Conservation (phyloP, 1,140 invertebrate genomes). For the Mactra quadrangularis region DNA sequence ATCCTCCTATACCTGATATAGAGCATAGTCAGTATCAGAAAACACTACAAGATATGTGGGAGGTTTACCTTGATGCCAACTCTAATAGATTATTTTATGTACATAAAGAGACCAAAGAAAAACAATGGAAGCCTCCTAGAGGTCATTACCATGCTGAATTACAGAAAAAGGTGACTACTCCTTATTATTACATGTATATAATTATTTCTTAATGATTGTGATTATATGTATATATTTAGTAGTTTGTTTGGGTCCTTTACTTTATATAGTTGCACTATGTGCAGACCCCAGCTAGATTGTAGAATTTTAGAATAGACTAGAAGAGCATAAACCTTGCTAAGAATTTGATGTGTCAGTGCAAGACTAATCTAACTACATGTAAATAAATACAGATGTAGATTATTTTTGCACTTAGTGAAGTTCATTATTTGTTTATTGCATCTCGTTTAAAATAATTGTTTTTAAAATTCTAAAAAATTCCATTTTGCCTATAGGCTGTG, state of each 20-base stretch:
- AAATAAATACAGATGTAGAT: too few species aligned
- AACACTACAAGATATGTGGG: constrained; percentile 36
- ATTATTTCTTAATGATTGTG: neutral
- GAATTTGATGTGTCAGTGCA: neutral
- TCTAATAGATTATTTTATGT: constrained; percentile 42
- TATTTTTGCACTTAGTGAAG: too few species aligned
- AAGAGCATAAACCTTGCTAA: neutral
- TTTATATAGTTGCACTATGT: neutral
- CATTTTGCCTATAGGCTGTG: too few species aligned
- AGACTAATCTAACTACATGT: neutral
- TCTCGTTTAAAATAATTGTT: too few species aligned
- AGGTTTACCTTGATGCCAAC: constrained; percentile 24
- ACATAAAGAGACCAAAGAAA: constrained; percentile 16
- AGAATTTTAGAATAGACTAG: neutral
- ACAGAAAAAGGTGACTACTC: constrained; percentile 14
- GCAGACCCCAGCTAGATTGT: neutral
- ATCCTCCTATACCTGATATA: constrained; percentile 8
- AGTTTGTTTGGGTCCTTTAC: neutral
- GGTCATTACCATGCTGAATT: constrained; percentile 36
- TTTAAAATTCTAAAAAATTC: neutral
- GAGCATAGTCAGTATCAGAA: constrained; percentile 33
- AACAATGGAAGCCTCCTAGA: constrained; percentile 45
- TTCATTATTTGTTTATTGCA: too few species aligned
- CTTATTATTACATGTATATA: neutral
- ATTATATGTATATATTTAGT: neutral